Conservation (phyloP, 2,113 vertebrate genomes). For the Trematocara unimaculatum region DNA sequence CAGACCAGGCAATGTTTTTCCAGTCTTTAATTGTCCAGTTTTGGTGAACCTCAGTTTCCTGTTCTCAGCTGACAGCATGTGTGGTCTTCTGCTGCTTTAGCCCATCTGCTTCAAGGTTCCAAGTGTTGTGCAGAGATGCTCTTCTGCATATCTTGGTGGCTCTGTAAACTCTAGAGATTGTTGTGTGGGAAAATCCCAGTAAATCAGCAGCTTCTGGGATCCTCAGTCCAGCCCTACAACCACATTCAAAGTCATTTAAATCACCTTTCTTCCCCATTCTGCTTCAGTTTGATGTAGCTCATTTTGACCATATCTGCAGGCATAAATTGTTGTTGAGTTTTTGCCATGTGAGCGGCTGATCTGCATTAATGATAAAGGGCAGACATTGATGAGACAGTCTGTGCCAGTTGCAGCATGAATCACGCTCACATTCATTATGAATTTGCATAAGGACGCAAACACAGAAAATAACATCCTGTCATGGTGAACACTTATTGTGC, state of each 20-base stretch:
- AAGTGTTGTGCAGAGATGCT: background rate
- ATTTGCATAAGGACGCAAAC: background rate
- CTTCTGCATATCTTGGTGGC: background rate
- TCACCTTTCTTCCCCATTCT: background rate
- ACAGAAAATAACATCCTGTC: background rate
- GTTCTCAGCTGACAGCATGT: background rate
- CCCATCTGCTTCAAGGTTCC: background rate
- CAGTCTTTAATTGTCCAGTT: background rate
- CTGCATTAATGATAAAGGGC: background rate
- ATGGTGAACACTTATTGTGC: background rate
- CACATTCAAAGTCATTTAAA: background rate
- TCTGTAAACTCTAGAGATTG: background rate
- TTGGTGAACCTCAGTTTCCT: background rate
- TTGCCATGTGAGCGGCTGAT: background rate
- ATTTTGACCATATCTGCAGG: accelerated
- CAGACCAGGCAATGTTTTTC: background rate
- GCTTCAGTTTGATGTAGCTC: background rate
- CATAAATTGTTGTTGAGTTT: background rate
- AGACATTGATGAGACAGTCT: background rate
- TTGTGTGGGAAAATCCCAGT: background rate
- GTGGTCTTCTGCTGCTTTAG: background rate
- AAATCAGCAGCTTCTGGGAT: background rate
- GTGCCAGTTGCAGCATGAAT: background rate
- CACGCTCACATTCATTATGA: background rate
- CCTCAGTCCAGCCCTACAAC: background rate